Evolutionary conservation across 2,888 invertebrate species (phyloP).

Genomic region (Drosophila prostipennis): DNA sequence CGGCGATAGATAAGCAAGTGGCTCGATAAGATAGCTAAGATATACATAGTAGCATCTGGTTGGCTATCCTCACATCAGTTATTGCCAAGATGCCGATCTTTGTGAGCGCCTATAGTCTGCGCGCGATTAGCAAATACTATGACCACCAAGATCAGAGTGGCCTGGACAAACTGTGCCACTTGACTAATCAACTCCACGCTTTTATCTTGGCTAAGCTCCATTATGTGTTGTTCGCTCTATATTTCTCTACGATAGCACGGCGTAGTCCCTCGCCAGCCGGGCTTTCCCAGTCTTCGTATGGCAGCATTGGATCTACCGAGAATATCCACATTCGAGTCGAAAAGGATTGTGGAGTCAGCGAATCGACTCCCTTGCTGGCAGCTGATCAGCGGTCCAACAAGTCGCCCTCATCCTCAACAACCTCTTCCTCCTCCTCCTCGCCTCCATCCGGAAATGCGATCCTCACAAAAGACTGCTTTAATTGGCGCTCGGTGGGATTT

Average conservation of each 20-base stretch:
- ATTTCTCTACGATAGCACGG: conserved; percentile 51
- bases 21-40: conserved; percentile 16
- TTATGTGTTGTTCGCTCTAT: conserved; percentile 52
- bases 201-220: conserved; percentile 53
- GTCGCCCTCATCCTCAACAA: neutral
- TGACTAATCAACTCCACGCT: conserved; percentile 36
- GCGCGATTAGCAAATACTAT: conserved; percentile 37
- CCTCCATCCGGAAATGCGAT: conserved; percentile 5
- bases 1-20: conserved; percentile 1
- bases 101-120: conserved; percentile 47
- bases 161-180: conserved; percentile 29
- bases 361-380: conserved; percentile 38
- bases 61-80: neutral
- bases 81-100: conserved; percentile 55
- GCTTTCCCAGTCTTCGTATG: conserved; percentile 15
- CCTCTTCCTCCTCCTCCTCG: conserved; percentile 4
- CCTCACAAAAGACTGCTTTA: conserved; percentile 56
- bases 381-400: conserved; percentile 1
- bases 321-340: conserved; percentile 20
- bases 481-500: conserved; percentile 69
- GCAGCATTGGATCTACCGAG: conserved; percentile 13
- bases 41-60: neutral
- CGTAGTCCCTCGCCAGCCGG: conserved; percentile 9
- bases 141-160: conserved; percentile 35
- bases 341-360: conserved; percentile 28